Conservation (phyloP, 2,888 invertebrate species). For the Hypercompe scribonia region DNA sequence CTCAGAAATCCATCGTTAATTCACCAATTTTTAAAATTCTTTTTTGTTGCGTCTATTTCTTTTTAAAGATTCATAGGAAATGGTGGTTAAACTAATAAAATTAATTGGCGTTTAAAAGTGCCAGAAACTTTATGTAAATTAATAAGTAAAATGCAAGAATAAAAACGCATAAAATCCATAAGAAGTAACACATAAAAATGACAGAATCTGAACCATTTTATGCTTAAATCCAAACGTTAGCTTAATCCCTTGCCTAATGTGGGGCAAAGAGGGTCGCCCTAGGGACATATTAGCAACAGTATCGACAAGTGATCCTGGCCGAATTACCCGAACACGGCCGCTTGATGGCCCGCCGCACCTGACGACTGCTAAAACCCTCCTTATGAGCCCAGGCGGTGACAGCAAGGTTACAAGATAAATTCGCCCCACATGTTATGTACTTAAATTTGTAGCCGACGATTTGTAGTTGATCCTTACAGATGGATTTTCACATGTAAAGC, state of each 20-base stretch:
- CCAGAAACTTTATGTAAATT: background rate
- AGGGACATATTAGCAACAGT: conserved; percentile 57
- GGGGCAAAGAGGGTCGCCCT: conserved; percentile 48
- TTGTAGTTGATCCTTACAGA: conserved; percentile 50
- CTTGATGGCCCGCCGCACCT: conserved; percentile 52
- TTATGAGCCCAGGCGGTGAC: conserved; percentile 54
- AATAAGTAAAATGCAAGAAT: background rate
- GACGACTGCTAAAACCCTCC: conserved; percentile 45
- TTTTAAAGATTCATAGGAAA: background rate
- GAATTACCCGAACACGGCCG: conserved; percentile 20
- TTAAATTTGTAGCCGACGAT: conserved; percentile 62
- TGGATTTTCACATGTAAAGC: conserved; percentile 29
- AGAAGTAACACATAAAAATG: conserved; percentile 7
- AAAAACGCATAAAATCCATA: background rate
- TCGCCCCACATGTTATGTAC: conserved; percentile 52
- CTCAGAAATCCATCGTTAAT: too few relatives aligned
- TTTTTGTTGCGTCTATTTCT: background rate
- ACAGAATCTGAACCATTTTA: conserved; percentile 40
- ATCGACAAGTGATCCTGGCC: conserved; percentile 51
- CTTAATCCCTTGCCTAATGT: conserved; percentile 50
- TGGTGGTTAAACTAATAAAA: background rate
- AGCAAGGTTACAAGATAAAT: conserved; percentile 61
- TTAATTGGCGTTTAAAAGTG: background rate
- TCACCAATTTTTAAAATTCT: too few relatives aligned
- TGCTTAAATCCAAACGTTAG: conserved; percentile 49